Conservation (phyloP, 2,888 invertebrate genomes). For the Pogonocherus hispidulus region DNA sequence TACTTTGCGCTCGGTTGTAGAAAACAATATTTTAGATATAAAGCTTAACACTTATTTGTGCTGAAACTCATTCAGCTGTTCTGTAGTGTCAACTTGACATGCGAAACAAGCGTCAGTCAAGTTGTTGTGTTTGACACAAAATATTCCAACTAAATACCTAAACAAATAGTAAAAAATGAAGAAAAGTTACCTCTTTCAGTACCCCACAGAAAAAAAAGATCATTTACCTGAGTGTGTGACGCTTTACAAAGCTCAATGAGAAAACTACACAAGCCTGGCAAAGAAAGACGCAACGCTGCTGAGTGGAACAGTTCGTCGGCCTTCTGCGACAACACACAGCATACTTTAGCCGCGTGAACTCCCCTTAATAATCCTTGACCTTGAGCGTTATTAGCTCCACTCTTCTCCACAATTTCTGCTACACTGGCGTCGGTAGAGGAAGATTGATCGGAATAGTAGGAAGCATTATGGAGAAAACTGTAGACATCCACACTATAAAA, state of each 20-base stretch:
- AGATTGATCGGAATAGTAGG: conserved; percentile 66
- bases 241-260: conserved; percentile 85
- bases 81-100: too few relatives aligned
- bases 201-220: too few relatives aligned
- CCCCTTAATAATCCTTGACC: conserved; percentile 76
- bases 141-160: too few relatives aligned
- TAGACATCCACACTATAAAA: conserved; percentile 84
- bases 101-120: too few relatives aligned
- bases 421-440: conserved; percentile 79
- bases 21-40: too few relatives aligned
- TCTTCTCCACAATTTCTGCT: conserved; percentile 78
- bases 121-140: too few relatives aligned
- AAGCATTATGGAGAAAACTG: conserved; percentile 79
- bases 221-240: conserved; percentile 82
- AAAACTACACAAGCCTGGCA: conserved; percentile 87
- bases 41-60: too few relatives aligned
- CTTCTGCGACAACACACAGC: conserved; percentile 90
- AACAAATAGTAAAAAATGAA: too few relatives aligned
- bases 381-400: conserved; percentile 68
- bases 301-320: conserved; percentile 93
- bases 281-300: conserved; percentile 87
- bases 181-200: conserved; percentile 4
- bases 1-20: too few relatives aligned
- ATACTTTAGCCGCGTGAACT: conserved; percentile 87
- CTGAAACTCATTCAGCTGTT: too few relatives aligned